Conservation (phyloP, 2,113 vertebrate genomes). For the Cavia aperea region DNA sequence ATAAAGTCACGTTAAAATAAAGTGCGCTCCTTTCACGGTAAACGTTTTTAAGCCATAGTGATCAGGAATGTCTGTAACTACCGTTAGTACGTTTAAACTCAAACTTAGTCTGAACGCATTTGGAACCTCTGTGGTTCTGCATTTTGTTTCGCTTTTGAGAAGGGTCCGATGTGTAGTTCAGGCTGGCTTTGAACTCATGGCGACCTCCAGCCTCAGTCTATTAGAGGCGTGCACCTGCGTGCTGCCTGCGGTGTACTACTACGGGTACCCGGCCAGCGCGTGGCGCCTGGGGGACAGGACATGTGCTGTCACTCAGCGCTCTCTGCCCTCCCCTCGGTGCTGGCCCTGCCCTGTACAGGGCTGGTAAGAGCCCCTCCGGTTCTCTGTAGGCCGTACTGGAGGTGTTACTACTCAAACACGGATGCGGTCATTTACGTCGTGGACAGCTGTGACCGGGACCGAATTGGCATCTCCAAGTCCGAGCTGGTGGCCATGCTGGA, state of each 20-base stretch:
- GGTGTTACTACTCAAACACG: conserved; percentile 98
- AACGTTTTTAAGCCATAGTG: background rate
- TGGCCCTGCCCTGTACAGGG: no score
- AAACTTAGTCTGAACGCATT: background rate
- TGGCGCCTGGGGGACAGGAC: no score
- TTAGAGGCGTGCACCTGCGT: background rate
- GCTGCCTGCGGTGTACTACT: background rate
- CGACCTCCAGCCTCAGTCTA: background rate
- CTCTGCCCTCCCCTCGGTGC: no score
- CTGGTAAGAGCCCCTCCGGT: background rate
- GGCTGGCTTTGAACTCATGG: background rate
- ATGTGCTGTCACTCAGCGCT: no score
- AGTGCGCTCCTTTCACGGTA: background rate
- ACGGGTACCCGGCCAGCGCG: no score
- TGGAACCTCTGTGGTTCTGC: background rate
- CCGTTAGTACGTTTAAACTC: background rate
- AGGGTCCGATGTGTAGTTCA: background rate
- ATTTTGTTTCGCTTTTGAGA: background rate
- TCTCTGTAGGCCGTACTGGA: conserved; percentile 90
- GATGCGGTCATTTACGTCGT: conserved; percentile 98
- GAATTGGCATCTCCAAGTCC: conserved; percentile 97
- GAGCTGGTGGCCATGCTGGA: conserved; percentile 98
- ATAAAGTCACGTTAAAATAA: conserved; percentile 25
- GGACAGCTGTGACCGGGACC: conserved; percentile 96
- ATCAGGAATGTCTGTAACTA: background rate